Base-by-base conservation (phyloP, 2,797 vertebrate genomes). In the Sphenodon punctatus region DNA sequence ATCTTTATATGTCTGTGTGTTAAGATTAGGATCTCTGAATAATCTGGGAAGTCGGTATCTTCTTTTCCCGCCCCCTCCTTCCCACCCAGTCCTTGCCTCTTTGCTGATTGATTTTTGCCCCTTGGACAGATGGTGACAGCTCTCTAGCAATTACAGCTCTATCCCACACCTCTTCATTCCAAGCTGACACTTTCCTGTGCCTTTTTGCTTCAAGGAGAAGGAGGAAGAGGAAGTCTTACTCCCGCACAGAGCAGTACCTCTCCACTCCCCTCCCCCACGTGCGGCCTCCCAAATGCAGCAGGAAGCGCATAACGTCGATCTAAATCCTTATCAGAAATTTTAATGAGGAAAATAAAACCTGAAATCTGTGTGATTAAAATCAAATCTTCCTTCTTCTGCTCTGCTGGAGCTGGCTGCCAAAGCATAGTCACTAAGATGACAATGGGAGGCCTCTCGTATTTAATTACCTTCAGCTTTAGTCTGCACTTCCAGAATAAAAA, bases 301-400 rank as follows among this genome's bases (percentile, higher is more conserved):
- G 93, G 88, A 92, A 80, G 82, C 78, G 88, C 89, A 93, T 93
- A 95, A 95, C 93, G 92, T 94, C 95, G 93, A 92, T 90, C 91
- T 94, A 94, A 95, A 94, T 95, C 95, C 94, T 95, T 95, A 94
- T 94, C 92, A 92, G 94, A 93, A 95, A 95, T 95, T 96, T 95
- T 96, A 95, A 96, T 94, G 94, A 96, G 94, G 85, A 91, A 95
- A 96, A 95, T 95, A 95, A 96, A 96, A 95, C 94, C 92, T 93
- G 90, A 95, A 95, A 95, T 94, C 95, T 94, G 84, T 82, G 91
- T 92, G 94, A 96, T 96, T 96, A 96, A 96, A 96, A 95, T 96
- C 92, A 95, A 95, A 95, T 94, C 92, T 94, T 92, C 78, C 85
- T 85, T 94, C 93, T 94, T 95, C 91, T 96, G 94, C 93, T 96